Evolutionary conservation across 2,888 invertebrate genomes (phyloP).

Genomic region (Agriopis marginaria): DNA sequence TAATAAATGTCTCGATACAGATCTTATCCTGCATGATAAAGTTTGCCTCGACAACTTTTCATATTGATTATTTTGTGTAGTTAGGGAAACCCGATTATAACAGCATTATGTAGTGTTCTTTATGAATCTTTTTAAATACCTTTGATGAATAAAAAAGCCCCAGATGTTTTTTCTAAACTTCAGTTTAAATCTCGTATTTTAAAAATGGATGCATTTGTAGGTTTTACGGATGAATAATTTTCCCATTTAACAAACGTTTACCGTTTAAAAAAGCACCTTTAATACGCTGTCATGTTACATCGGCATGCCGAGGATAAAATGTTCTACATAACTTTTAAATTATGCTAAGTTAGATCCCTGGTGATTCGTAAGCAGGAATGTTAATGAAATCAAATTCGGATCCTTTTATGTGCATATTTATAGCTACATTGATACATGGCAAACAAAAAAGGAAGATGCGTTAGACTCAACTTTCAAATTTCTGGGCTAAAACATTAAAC

Average conservation of each 20-base stretch:
- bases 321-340: conserved; percentile 50
- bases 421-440: conserved; percentile 60
- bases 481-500: too few relatives aligned
- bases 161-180: too few relatives aligned
- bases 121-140: background rate
- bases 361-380: conserved; percentile 56
- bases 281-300: conserved; percentile 14
- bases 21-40: too few relatives aligned
- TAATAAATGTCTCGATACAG: too few relatives aligned
- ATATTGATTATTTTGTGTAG: conserved; percentile 9
- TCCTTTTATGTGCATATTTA: conserved; percentile 84
- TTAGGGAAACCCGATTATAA: background rate
- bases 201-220: too few relatives aligned
- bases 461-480: background rate
- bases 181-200: too few relatives aligned
- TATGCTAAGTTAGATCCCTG: conserved; percentile 54
- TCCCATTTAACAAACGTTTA: too few relatives aligned
- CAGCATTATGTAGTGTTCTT: background rate
- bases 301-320: conserved; percentile 13
- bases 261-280: conserved; percentile 2
- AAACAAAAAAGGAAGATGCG: conserved; percentile 8
- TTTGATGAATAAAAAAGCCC: background rate
- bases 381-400: conserved; percentile 73
- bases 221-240: background rate
- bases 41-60: too few relatives aligned